phyloP scores from a whole-genome alignment of 1,140 invertebrate species.

The Batillaria attramentaria region DNA sequence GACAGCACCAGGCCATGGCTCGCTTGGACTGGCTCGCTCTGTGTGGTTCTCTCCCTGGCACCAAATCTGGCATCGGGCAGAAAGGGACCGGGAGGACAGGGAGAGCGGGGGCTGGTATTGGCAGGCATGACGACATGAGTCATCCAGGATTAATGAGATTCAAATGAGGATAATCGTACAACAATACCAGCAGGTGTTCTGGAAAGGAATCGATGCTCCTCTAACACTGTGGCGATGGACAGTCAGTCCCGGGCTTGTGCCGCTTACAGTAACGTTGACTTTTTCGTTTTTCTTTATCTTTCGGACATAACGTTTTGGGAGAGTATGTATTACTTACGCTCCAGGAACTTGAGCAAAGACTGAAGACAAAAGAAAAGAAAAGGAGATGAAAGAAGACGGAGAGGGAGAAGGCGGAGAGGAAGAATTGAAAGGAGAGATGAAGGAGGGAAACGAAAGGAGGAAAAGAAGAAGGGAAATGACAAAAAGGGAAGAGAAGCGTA shows the following conservation, averaged over 20 bases:
- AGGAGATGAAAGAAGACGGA: background rate
- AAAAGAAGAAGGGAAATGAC: too few species aligned
- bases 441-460: too few species aligned
- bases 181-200: slow-evolving; percentile 29
- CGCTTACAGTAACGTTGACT: too few species aligned
- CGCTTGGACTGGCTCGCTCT: too few species aligned
- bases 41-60: too few species aligned
- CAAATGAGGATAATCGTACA: slow-evolving; percentile 35
- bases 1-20: too few species aligned
- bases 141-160: slow-evolving; percentile 33
- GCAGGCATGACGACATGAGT: slow-evolving; percentile 21
- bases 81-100: background rate
- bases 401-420: background rate
- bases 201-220: slow-evolving; percentile 1
- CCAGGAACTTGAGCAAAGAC: background rate
- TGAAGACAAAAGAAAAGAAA: background rate
- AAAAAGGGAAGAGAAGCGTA: too few species aligned
- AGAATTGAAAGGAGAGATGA: background rate
- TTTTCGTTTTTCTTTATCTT: too few species aligned
- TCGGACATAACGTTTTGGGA: too few species aligned
- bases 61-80: background rate
- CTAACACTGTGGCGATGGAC: too few species aligned
- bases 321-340: too few species aligned
- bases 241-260: too few species aligned
- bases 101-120: background rate